These are phyloP conservation scores for Mythimna lalbum DNA, from an alignment of 2,888 invertebrate species.

Conservation along the genomic window DNA sequence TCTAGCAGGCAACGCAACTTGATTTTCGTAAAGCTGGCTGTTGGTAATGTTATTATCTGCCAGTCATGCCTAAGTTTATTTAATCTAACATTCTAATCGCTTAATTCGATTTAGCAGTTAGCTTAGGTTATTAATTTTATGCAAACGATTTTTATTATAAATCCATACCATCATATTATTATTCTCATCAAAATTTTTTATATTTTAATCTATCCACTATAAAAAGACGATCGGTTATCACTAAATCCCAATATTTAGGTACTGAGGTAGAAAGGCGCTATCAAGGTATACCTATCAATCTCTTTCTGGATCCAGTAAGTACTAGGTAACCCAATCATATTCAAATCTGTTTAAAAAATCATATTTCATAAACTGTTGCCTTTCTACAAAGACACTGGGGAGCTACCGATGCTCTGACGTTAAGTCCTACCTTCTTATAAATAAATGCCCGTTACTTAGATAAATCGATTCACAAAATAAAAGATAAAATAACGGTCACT, in stretches of 20 bases:
- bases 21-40: background rate
- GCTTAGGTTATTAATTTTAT: background rate
- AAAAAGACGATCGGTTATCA: too few species aligned
- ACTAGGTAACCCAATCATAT: background rate
- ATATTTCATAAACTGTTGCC: background rate
- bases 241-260: too few species aligned
- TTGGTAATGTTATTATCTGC: background rate
- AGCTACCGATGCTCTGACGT: background rate
- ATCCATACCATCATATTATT: too few species aligned
- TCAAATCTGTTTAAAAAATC: background rate
- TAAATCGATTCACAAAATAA: background rate
- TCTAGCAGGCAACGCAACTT: constrained; percentile 9
- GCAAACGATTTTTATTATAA: background rate
- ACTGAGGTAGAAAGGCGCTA: background rate
- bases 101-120: background rate
- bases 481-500: background rate
- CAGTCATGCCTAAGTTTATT: background rate
- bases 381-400: background rate
- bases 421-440: too few species aligned
- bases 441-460: background rate
- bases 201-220: background rate
- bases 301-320: background rate
- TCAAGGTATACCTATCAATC: background rate
- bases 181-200: background rate
- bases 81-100: background rate